Evolutionary conservation across 2,888 invertebrate genomes (phyloP).

Genomic region (Perithous albicinctus): DNA sequence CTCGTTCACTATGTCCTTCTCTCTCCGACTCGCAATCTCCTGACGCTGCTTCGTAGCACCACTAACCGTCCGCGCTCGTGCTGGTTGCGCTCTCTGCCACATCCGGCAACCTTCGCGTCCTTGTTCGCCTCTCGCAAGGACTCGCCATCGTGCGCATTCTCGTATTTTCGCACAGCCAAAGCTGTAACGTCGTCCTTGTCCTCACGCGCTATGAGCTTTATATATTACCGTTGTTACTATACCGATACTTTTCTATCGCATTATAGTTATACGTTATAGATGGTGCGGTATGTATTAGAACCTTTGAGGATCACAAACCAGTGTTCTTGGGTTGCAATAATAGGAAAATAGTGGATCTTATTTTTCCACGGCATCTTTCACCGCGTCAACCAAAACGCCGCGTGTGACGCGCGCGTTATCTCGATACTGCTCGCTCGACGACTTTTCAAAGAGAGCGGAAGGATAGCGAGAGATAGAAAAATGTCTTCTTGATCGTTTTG

Average conservation of each 20-base stretch:
- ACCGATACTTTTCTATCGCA: not conserved
- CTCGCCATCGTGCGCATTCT: constrained; percentile 14
- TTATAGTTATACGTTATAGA: not conserved
- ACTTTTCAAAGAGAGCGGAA: constrained; percentile 41
- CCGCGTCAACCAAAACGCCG: not conserved
- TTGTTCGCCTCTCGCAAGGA: constrained; percentile 29
- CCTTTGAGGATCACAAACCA: constrained; percentile 2
- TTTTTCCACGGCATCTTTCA: constrained; percentile 21
- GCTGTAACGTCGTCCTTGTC: constrained; percentile 27
- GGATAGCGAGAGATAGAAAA: constrained; percentile 7
- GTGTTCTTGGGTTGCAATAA: constrained; percentile 43
- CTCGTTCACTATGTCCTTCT: constrained; percentile 18
- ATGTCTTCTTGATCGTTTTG: constrained; percentile 21
- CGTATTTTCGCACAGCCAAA: not conserved
- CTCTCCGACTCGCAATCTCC: constrained; percentile 16
- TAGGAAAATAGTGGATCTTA: constrained; percentile 34
- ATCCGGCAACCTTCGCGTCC: constrained; percentile 39
- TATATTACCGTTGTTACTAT: not conserved
- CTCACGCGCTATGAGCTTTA: constrained; percentile 8
- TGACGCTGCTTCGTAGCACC: not conserved
- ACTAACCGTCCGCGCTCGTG: not conserved
- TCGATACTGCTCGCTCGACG: constrained; percentile 35
- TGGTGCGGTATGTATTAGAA: not conserved
- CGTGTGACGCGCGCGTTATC: constrained; percentile 8
- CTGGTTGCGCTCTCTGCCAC: constrained; percentile 25